Percentiles rank a stretch among this genome's conserved stretches.
Evolutionary conservation across 2,113 vertebrate species (phyloP).

Genomic region (Oreamnos americanus): DNA sequence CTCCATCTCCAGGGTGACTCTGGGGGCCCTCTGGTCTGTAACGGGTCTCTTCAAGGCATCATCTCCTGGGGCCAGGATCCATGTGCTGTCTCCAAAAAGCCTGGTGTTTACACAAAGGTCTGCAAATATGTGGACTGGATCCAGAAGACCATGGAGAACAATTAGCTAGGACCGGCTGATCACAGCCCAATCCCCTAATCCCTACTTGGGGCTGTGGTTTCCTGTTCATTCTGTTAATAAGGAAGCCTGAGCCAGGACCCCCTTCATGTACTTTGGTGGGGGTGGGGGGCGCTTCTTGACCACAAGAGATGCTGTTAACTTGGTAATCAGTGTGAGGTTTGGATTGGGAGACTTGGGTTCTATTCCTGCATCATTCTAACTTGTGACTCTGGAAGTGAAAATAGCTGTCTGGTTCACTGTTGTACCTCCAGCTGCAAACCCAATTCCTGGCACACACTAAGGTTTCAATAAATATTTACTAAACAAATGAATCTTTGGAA

Average conservation of each 20-base stretch:
- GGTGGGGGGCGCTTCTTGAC: background rate
- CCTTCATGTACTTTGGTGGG: background rate
- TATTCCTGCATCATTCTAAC: background rate
- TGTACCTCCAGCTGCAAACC: background rate
- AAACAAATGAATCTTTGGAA: background rate
- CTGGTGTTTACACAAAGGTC: conserved; percentile 88
- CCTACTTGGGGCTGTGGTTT: background rate
- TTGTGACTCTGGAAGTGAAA: background rate
- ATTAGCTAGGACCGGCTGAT: background rate
- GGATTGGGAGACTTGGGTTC: background rate
- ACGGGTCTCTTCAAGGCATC: conserved; percentile 83
- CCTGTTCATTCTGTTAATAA: background rate
- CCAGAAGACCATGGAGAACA: conserved; percentile 37
- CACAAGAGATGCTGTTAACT: background rate
- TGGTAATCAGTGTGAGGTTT: background rate
- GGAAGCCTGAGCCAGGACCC: background rate
- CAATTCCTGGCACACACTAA: background rate
- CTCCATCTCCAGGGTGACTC: conserved; percentile 80
- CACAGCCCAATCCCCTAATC: background rate
- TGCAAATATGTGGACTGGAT: conserved; percentile 87
- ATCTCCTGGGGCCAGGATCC: conserved; percentile 88
- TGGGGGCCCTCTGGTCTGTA: conserved; percentile 83
- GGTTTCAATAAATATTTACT: conserved; percentile 40
- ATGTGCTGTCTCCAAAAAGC: conserved; percentile 83
- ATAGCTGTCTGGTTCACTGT: background rate